Evolutionary conservation across 2,113 vertebrate species (phyloP), one percentile per base, ranked within the genome.

Genomic region (Microtus montanus): DNA sequence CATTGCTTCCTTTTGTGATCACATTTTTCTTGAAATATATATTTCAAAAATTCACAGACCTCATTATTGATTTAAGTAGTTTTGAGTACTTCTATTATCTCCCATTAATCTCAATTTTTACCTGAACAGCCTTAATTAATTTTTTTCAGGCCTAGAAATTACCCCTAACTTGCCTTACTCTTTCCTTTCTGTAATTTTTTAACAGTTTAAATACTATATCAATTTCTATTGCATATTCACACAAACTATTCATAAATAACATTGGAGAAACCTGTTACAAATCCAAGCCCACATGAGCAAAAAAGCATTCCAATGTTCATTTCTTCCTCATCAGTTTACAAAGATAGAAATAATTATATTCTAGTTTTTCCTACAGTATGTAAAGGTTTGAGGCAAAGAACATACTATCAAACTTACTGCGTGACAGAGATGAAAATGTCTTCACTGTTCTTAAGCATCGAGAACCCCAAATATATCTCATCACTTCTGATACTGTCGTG

Each of bases 1-100:
- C 2, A 89, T 95, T 87, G 64, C 87, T 96, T 92, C 33, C 68
- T 89, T 89, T 89, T 28, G 84, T 87, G 49, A 84, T 68, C 35
- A 89, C 9, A 89, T 35, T 61, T 91, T 93, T 74, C 58, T 87
- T 71, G 20, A 96, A 95, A 79, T 5, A 1, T 68, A 22, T 41
- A 74, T 83, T 84, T 58, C 91, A 77, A 92, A 95, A 90, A 71
- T 78, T 79, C 22, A 88, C 35, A 77, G 63, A 73, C 5, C 13
- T 22, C 7, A 73, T 90, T 33, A 30, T 85, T 49, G 58, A 73
- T 41, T 22, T 58, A 88, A 80, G 49, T 89, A 80, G 17, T 71
- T 89, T 84, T 2, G 71, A 84, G 84, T 85, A 2, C 7, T 75
- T 84, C 30, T 85, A 13, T 28, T 92, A 61, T 70, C 24, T 30